Base-by-base conservation (phyloP, 1,140 invertebrate genomes). In the Pogonomyrmex californicus region DNA sequence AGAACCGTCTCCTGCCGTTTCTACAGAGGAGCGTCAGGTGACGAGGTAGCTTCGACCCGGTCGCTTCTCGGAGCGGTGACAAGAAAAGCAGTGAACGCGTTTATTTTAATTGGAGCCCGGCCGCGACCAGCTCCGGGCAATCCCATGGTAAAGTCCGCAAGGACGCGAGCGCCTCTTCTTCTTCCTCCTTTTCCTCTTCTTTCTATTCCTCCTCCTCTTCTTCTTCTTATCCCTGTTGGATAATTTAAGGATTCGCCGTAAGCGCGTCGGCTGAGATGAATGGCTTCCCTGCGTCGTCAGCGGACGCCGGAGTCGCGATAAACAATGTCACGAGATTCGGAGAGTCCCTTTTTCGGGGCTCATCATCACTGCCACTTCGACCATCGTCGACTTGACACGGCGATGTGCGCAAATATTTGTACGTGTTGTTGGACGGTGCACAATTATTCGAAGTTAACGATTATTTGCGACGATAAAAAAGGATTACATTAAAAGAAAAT, bases 11-110 rank as follows among this genome's bases (percentile, higher is more conserved):
- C 60, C 36, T 14, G 23, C 56, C 30, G 81, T 66, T 51, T 62
- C 17, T 23, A 4, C 10, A 17, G 47, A 86, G 56, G 49, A 51
- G 51, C 65, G 75, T 76, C 51, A 65, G 51, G 76, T 87, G 85
- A 90, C 87, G 89, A 83, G 87, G 71, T 78, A 49, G 68, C 78
- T 73, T 83, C 85, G 79, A 41, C 44, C 49, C 23, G 56, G 47
- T n/a, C 38, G 38, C 56, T 41, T 68, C 54, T 76, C 12, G 77
- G 56, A 70, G 81, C 70, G 63, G 88, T 91, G 90, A 90, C 90
- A 91, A 91, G 90, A 91, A 91, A 91, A 91, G 85, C 90, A 60
- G 89, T 75, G 85, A 85, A 85, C 90, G 89, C 89, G 78, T 91
- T 91, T 90, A 90, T 91, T 91, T 91, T 91, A 91, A 91, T 91